phyloP scores from a whole-genome alignment of 2,797 vertebrate species.

The Alca torda region DNA sequence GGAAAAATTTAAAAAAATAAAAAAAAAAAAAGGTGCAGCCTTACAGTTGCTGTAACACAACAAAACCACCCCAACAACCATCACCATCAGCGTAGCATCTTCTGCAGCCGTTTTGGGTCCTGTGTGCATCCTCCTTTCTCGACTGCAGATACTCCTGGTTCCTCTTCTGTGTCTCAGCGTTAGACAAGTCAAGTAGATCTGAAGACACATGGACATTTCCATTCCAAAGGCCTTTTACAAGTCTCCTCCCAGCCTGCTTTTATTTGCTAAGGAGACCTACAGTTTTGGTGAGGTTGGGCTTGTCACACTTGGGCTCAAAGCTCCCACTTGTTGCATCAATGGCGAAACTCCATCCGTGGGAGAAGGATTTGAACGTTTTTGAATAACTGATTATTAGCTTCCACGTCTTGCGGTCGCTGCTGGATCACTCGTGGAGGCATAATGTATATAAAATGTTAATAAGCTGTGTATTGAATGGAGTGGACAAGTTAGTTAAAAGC shows the following conservation, averaged over 20 bases:
- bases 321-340: background rate
- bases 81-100: background rate
- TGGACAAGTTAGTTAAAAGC: conserved; percentile 47
- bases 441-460: conserved; percentile 66
- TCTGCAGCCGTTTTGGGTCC: background rate
- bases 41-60: background rate
- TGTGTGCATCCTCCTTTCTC: background rate
- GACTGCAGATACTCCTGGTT: background rate
- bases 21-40: background rate
- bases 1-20: background rate
- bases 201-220: conserved; percentile 25
- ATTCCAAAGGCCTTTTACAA: background rate
- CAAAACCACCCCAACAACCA: background rate
- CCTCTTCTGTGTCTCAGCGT: background rate
- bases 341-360: background rate
- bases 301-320: conserved; percentile 19
- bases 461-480: conserved; percentile 44
- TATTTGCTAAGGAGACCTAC: background rate
- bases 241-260: conserved; percentile 3
- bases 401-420: background rate
- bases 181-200: background rate
- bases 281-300: background rate
- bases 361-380: conserved; percentile 9
- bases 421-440: background rate
- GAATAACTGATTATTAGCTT: conserved; percentile 23